A percentile compares a stretch with the other conserved stretches of the same genome.
Evolutionary conservation across 1,140 invertebrate species (phyloP).

Genomic region (Bombus terrestris): DNA sequence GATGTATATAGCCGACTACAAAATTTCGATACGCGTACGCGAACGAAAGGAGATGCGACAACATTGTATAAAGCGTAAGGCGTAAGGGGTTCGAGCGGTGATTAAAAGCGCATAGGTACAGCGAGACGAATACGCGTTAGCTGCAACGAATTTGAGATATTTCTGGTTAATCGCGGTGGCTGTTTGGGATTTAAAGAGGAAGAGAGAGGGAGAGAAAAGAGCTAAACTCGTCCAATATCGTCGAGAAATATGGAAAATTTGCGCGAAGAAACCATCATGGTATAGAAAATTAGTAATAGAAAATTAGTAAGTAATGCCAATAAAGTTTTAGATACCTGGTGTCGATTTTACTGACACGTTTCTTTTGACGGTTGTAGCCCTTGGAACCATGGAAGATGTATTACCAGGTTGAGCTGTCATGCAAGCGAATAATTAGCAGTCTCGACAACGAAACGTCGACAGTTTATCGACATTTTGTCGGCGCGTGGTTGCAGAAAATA

Average conservation of each 20-base stretch:
- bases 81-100: not conserved
- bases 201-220: not conserved
- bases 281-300: not conserved
- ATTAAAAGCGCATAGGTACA: not conserved
- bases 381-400: conserved; percentile 60
- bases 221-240: not conserved
- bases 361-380: conserved; percentile 72
- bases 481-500: not conserved
- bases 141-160: not conserved
- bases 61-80: not conserved
- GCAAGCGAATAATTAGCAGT: conserved; percentile 72
- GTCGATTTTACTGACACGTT: conserved; percentile 71
- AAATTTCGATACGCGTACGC: conserved; percentile 15
- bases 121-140: not conserved
- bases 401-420: conserved; percentile 77
- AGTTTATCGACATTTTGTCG: conserved; percentile 48
- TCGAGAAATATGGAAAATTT: not conserved
- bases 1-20: conserved; percentile 24
- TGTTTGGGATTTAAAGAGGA: not conserved
- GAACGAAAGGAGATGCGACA: conserved; percentile 21
- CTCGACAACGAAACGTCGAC: conserved; percentile 51
- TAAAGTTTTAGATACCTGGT: conserved; percentile 69
- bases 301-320: conserved; percentile 51
- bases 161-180: not conserved
- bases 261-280: not conserved